phyloP scores from a whole-genome alignment of 2,797 vertebrate genomes.

The Hirundo rustica region DNA sequence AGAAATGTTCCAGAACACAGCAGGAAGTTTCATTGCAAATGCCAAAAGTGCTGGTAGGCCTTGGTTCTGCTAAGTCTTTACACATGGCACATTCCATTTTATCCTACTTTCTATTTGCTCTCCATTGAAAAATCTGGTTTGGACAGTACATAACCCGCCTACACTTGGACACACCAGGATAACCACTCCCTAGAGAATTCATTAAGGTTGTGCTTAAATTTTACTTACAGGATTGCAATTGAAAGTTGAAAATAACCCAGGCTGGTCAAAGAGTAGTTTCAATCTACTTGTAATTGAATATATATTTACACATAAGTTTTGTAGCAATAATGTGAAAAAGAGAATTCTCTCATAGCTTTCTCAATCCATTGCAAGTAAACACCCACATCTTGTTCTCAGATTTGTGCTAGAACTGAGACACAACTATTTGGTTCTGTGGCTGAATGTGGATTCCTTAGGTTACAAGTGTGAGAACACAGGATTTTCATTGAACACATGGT shows the following conservation, averaged over 20 bases:
- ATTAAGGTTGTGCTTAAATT: background rate
- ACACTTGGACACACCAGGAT: background rate
- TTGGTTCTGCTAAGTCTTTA: background rate
- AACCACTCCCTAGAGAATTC: background rate
- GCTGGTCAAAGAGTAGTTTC: background rate
- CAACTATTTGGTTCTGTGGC: background rate
- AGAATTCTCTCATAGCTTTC: background rate
- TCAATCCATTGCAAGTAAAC: background rate
- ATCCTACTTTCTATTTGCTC: background rate
- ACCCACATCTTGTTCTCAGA: background rate
- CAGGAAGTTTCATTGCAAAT: background rate
- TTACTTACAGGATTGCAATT: background rate
- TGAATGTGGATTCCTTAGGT: fast-evolving
- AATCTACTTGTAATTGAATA: background rate
- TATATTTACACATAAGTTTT: background rate
- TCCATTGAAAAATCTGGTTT: background rate
- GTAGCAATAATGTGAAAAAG: background rate
- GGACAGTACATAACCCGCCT: background rate
- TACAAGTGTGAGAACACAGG: background rate
- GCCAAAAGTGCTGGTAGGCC: background rate
- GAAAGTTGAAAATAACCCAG: background rate
- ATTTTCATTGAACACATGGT: fast-evolving
- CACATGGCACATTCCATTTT: fast-evolving
- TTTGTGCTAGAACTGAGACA: background rate
- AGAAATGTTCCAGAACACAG: background rate